phyloP scores from a whole-genome alignment of 2,113 vertebrate species.

The Mastomys coucha region DNA sequence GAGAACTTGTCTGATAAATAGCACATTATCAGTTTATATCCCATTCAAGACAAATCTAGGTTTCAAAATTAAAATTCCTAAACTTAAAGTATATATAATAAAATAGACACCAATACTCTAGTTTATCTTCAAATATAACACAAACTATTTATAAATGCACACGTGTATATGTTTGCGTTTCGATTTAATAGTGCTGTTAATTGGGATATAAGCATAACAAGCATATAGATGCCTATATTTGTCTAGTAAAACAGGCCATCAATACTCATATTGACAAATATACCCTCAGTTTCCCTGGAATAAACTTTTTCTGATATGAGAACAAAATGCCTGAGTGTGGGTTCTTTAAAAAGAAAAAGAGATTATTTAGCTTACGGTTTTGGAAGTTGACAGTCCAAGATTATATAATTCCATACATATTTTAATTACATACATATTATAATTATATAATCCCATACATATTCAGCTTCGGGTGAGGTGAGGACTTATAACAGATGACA shows the following conservation, averaged over 20 bases:
- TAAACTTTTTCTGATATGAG: background rate
- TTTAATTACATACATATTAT: too few relatives aligned
- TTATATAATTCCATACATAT: too few relatives aligned
- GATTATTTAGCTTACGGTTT: background rate
- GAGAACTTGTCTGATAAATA: background rate
- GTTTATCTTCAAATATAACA: constrained; percentile 6
- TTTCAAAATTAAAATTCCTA: constrained; percentile 15
- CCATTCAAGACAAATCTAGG: background rate
- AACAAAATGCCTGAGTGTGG: background rate
- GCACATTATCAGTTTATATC: constrained; percentile 4
- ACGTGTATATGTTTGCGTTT: background rate
- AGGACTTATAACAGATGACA: background rate
- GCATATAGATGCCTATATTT: background rate
- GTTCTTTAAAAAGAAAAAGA: background rate
- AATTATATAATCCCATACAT: too few relatives aligned
- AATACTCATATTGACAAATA: constrained; percentile 7
- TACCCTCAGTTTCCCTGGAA: constrained; percentile 2
- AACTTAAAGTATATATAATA: constrained; percentile 35
- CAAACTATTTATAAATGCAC: background rate
- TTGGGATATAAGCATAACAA: constrained; percentile 41
- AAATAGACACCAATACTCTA: constrained; percentile 4
- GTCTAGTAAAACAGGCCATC: background rate
- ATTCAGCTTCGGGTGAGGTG: background rate
- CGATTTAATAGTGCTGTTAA: constrained; percentile 16
- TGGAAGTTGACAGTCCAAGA: background rate